Evolutionary conservation across 2,113 vertebrate genomes (phyloP).

Genomic region (Delphinapterus leucas): DNA sequence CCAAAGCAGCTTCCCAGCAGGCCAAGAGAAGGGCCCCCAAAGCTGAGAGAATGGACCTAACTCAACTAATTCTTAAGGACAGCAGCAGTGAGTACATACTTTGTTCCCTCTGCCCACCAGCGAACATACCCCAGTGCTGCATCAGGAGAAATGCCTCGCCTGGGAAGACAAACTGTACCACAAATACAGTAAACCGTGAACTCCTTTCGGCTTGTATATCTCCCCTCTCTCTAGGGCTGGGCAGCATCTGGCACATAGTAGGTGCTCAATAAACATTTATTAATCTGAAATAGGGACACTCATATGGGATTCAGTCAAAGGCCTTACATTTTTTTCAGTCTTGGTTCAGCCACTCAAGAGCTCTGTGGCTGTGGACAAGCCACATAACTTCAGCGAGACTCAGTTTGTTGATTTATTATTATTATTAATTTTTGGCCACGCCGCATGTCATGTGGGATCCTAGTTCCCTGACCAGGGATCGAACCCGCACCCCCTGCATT

Average conservation of each 20-base stretch:
- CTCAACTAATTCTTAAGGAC: background rate
- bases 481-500: too few species aligned
- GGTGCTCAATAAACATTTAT: background rate
- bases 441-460: too few species aligned
- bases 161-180: background rate
- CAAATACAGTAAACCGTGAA: background rate
- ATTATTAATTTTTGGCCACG: too few species aligned
- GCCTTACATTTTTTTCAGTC: conserved; percentile 7
- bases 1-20: background rate
- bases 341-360: conserved; percentile 1
- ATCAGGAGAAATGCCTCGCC: background rate
- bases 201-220: background rate
- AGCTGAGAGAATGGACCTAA: background rate
- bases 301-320: conserved; percentile 17
- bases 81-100: background rate
- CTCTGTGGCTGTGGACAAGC: background rate
- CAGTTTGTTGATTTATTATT: background rate
- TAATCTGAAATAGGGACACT: background rate
- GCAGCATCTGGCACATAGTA: background rate
- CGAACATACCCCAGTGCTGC: background rate
- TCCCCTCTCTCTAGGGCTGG: background rate
- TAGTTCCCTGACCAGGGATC: too few species aligned
- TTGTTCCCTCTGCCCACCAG: background rate
- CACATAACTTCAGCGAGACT: background rate
- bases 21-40: background rate